Evolutionary conservation across 2,888 invertebrate species (phyloP).

Genomic region (Aphidoletes aphidimyza): DNA sequence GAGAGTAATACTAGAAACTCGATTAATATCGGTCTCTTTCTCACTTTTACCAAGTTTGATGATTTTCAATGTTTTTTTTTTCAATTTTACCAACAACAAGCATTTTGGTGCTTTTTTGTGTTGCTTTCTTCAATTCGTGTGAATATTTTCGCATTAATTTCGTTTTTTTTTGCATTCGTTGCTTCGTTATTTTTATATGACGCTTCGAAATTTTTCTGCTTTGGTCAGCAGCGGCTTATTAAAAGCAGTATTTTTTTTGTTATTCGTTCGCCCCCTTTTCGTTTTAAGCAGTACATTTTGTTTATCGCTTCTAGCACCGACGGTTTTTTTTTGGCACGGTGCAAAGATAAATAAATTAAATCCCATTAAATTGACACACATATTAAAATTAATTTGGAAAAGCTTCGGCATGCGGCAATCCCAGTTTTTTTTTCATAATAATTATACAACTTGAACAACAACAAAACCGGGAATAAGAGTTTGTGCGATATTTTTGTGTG

Average conservation of each 20-base stretch:
- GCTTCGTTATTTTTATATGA: neutral
- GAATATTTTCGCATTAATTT: conserved; percentile 14
- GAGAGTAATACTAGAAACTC: too few species aligned
- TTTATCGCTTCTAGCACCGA: neutral
- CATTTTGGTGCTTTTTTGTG: neutral
- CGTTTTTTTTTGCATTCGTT: neutral
- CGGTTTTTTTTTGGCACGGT: neutral
- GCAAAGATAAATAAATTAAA: conserved; percentile 1
- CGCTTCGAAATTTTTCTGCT: neutral
- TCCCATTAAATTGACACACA: conserved; percentile 32
- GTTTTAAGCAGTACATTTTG: neutral
- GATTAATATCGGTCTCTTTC: too few species aligned
- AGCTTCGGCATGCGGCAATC: neutral
- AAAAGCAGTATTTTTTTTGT: neutral
- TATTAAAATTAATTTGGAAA: neutral
- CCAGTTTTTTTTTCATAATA: neutral
- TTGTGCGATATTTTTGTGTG: too few species aligned
- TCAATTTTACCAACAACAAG: neutral
- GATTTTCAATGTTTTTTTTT: neutral
- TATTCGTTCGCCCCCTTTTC: too few species aligned
- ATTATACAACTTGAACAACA: too few species aligned
- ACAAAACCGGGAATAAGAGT: too few species aligned
- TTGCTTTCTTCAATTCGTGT: neutral
- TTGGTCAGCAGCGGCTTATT: neutral
- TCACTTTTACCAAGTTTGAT: too few species aligned